phyloP scores from a whole-genome alignment of 2,113 vertebrate genomes.

The Equus quagga region DNA sequence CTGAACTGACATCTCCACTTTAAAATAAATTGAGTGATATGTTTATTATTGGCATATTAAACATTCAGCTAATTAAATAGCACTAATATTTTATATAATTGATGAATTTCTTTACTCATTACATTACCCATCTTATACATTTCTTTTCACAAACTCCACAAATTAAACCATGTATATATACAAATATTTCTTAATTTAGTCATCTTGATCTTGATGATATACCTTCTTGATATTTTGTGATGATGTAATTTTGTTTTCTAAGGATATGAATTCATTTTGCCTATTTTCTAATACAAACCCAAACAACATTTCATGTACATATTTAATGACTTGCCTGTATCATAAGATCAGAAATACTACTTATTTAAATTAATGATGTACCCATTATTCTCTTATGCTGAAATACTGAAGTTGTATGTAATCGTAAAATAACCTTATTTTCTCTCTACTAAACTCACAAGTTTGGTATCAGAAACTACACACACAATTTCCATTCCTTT shows the following conservation, averaged over 20 bases:
- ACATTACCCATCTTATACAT: neutral
- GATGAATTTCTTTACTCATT: neutral
- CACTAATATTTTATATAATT: neutral
- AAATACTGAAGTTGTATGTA: neutral
- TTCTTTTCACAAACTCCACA: neutral
- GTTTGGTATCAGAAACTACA: neutral
- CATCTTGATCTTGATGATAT: neutral
- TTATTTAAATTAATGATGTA: slow-evolving; percentile 30
- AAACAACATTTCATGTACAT: neutral
- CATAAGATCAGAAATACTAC: neutral
- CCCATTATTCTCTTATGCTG: neutral
- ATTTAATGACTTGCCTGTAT: slow-evolving; percentile 2
- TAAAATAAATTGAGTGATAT: slow-evolving; percentile 76
- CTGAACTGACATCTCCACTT: slow-evolving; percentile 77
- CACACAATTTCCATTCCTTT: neutral
- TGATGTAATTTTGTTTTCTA: slow-evolving; percentile 45
- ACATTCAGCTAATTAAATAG: slow-evolving; percentile 80
- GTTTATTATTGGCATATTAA: slow-evolving; percentile 76
- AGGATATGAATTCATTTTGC: neutral
- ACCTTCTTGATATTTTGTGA: neutral
- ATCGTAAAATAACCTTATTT: slow-evolving; percentile 37
- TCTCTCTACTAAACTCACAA: neutral
- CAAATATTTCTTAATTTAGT: slow-evolving; percentile 22
- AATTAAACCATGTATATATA: neutral
- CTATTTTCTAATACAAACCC: neutral